These are phyloP conservation scores for Melanerpes formicivorus DNA, from an alignment of 2,113 vertebrate genomes.

Conservation along the genomic window DNA sequence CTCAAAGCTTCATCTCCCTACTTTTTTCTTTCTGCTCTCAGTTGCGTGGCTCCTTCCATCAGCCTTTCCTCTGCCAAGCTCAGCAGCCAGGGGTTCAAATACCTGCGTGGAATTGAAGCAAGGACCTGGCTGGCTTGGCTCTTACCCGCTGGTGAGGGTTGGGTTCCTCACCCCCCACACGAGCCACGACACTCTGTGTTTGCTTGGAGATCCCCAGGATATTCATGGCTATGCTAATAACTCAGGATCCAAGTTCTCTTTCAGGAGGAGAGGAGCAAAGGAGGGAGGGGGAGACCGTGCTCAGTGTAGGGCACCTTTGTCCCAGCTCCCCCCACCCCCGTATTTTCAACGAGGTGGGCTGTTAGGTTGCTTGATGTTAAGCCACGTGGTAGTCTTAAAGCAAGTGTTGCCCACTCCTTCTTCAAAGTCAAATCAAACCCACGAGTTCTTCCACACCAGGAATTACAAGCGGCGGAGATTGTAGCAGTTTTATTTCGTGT, in stretches of 20 bases:
- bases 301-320: background rate
- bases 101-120: slow-evolving; percentile 43
- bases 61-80: background rate
- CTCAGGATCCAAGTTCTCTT: slow-evolving; percentile 15
- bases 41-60: background rate
- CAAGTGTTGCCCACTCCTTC: background rate
- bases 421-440: slow-evolving; percentile 11
- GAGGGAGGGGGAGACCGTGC: background rate
- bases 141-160: slow-evolving; percentile 32
- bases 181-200: slow-evolving; percentile 47
- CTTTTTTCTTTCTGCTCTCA: background rate
- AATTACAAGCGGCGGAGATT: background rate
- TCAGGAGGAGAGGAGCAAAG: background rate
- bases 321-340: background rate
- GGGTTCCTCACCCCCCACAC: slow-evolving; percentile 64
- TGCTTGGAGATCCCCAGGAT: slow-evolving; percentile 50
- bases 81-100: background rate
- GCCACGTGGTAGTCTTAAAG: background rate
- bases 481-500: slow-evolving; percentile 6
- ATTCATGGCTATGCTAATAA: slow-evolving; percentile 59
- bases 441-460: background rate
- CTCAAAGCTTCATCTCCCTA: background rate
- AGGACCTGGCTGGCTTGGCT: background rate
- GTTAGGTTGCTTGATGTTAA: background rate
- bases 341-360: background rate